Evolutionary conservation across 2,797 vertebrate genomes (phyloP).

Genomic region (Molothrus ater): DNA sequence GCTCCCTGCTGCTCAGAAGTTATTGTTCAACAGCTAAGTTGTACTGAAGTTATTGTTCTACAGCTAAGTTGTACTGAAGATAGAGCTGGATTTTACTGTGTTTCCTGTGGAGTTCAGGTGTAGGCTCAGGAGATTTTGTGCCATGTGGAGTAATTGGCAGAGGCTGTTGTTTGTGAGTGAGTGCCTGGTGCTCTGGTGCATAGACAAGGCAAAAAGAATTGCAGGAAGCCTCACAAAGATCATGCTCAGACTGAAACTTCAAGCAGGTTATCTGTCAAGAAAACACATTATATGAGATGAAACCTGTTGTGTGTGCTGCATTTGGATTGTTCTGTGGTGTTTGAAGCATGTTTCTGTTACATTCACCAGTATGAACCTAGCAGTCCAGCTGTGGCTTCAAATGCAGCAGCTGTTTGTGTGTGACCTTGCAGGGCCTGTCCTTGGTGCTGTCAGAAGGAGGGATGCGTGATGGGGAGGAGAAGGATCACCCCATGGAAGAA

Average conservation of each 20-base stretch:
- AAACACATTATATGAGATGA: background rate
- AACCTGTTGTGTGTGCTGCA: background rate
- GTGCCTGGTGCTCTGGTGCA: background rate
- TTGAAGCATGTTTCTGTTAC: background rate
- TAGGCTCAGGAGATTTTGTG: background rate
- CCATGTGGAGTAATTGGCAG: background rate
- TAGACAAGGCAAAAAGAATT: background rate
- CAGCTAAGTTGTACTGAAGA: background rate
- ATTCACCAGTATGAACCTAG: background rate
- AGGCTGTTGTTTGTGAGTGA: background rate
- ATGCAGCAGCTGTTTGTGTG: background rate
- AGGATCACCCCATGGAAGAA: slow-evolving; percentile 92
- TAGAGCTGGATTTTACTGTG: background rate
- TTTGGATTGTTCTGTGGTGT: background rate
- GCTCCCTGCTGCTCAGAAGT: background rate
- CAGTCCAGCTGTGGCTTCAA: background rate
- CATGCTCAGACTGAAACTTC: background rate
- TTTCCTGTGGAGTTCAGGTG: background rate
- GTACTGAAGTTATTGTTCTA: background rate
- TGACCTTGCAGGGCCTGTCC: slow-evolving; percentile 85
- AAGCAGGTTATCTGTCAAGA: background rate
- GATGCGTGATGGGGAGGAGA: slow-evolving; percentile 89
- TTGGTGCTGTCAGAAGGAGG: slow-evolving; percentile 92
- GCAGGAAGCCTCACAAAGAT: background rate
- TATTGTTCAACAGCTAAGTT: background rate